Conservation (phyloP, 2,113 vertebrate species). For the Macroglossus sobrinus region DNA sequence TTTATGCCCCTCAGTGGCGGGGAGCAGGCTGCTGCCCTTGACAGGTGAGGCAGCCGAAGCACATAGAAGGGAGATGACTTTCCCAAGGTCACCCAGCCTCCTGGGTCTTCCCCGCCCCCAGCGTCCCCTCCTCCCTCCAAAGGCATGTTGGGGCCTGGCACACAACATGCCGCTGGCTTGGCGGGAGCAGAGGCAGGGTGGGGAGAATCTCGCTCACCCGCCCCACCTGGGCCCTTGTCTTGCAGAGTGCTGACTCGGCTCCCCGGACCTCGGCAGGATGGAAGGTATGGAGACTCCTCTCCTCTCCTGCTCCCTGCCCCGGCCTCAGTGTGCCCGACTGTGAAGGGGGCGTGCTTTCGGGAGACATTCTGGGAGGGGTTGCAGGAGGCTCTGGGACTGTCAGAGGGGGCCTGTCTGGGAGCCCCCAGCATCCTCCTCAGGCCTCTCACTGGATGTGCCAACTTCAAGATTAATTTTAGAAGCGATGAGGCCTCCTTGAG, state of each 20-base stretch:
- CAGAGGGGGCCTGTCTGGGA: background rate
- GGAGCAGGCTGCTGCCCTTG: background rate
- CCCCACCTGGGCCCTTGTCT: slow-evolving; percentile 35
- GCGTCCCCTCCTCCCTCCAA: background rate
- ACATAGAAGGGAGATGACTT: background rate
- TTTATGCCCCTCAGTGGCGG: rapidly evolving
- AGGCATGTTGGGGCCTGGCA: background rate
- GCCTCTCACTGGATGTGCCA: background rate
- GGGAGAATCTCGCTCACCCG: background rate
- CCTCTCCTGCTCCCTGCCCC: background rate
- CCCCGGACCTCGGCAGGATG: slow-evolving; percentile 21
- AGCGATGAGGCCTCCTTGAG: background rate
- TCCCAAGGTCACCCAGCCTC: background rate
- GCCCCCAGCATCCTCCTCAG: background rate
- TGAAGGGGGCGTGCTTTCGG: background rate
- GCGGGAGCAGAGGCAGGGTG: background rate
- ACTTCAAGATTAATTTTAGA: slow-evolving; percentile 41
- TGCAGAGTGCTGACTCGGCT: slow-evolving; percentile 47
- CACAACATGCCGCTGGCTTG: background rate
- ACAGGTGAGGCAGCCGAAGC: background rate
- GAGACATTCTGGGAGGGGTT: background rate
- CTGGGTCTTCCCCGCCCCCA: background rate
- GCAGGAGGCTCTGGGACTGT: background rate
- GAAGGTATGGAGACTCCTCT: slow-evolving; percentile 44
- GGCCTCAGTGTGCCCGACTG: background rate